Conservation (phyloP, 2,797 vertebrate species). For the Pseudochromis fuscus region DNA sequence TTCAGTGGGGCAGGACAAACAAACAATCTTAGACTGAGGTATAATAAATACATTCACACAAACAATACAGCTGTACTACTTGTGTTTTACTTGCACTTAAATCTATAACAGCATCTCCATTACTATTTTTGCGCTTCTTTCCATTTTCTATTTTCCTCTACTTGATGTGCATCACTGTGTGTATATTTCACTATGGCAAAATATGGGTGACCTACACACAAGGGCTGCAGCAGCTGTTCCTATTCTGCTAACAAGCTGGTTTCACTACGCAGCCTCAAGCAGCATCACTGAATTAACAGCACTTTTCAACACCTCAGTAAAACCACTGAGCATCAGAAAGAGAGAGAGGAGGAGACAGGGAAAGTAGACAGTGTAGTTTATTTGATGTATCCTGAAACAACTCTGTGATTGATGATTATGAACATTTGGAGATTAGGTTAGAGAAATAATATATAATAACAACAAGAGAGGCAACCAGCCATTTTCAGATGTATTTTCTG, state of each 20-base stretch:
- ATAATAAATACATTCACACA: too few species aligned
- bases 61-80: neutral
- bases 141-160: neutral
- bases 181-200: neutral
- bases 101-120: neutral
- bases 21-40: too few species aligned
- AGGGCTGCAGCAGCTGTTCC: neutral
- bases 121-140: neutral
- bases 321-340: neutral
- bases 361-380: too few species aligned
- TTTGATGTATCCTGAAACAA: too few species aligned
- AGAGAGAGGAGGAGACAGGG: too few species aligned
- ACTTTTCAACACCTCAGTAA: conserved; percentile 4
- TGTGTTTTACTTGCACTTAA: neutral
- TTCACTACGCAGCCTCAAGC: neutral
- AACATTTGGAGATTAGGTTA: too few species aligned
- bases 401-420: too few species aligned
- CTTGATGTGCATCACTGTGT: neutral
- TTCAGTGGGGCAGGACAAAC: too few species aligned
- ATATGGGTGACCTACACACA: neutral
- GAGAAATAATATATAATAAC: too few species aligned
- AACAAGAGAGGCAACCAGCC: too few species aligned
- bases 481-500: too few species aligned
- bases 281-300: neutral
- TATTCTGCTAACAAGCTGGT: neutral